Conservation (phyloP, 1,140 invertebrate genomes). For the Drosophila paulistorum region DNA sequence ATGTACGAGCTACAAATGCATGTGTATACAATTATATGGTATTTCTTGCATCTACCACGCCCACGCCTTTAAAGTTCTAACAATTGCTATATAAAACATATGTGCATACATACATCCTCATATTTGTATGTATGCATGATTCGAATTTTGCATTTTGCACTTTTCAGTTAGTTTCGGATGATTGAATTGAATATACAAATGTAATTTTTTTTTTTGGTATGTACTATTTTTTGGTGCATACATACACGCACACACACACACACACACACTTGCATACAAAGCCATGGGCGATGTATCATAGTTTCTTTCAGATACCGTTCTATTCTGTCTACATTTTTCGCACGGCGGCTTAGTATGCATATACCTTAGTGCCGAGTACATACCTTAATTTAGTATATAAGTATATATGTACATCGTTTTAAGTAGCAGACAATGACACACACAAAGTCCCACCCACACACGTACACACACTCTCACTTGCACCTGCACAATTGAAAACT, state of each 20-base stretch:
- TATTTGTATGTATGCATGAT: conserved; percentile 1
- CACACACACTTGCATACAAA: conserved; percentile 1
- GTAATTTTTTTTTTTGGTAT: conserved; percentile 2
- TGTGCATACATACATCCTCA: not conserved
- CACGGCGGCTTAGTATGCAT: not conserved
- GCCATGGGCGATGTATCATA: conserved; percentile 2
- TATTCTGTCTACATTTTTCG: not conserved
- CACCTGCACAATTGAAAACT: not conserved
- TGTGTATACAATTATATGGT: conserved; percentile 2
- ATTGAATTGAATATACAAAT: not conserved
- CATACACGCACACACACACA: not conserved
- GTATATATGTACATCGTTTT: conserved; percentile 5
- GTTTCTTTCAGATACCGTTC: not conserved
- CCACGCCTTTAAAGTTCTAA: conserved; percentile 2
- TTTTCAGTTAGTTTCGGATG: conserved; percentile 5
- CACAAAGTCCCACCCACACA: conserved; percentile 11
- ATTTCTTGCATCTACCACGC: conserved; percentile 6
- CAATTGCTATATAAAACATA: conserved; percentile 2
- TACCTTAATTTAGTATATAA: conserved; percentile 1
- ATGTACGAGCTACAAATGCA: not conserved
- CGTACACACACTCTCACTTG: conserved; percentile 12
- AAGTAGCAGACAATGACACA: conserved; percentile 9
- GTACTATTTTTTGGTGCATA: conserved; percentile 14
- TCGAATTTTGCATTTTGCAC: conserved; percentile 3
- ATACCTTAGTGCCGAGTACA: not conserved